Evolutionary conservation across 2,797 vertebrate genomes (phyloP).

Genomic region (Gymnoscopelus braueri): DNA sequence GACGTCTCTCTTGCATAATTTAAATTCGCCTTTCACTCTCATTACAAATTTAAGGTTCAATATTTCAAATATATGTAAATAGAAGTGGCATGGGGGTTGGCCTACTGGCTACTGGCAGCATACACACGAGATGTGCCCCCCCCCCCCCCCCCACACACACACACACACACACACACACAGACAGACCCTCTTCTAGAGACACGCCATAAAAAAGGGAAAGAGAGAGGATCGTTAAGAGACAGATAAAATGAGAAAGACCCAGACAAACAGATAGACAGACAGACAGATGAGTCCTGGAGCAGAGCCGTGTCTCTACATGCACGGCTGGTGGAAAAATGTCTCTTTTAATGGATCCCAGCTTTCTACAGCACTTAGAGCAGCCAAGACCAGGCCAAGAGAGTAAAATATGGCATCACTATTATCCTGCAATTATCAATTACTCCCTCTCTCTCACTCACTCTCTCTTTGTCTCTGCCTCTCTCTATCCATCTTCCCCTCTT

Average conservation of each 20-base stretch:
- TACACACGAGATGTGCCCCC: no score
- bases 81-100: no score
- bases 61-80: no score
- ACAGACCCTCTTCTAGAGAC: constrained; percentile 16
- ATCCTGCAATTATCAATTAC: constrained; percentile 71
- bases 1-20: no score
- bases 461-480: constrained; percentile 26
- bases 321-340: constrained; percentile 76
- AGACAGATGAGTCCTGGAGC: constrained; percentile 60
- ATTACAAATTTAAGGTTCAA: no score
- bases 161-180: constrained; percentile 26
- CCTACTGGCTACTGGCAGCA: no score
- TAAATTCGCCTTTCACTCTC: no score
- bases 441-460: constrained; percentile 20
- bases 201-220: not conserved
- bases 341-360: constrained; percentile 79
- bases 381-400: constrained; percentile 61
- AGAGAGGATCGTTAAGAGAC: not conserved
- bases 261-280: constrained; percentile 52
- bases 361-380: constrained; percentile 64
- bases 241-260: constrained; percentile 13
- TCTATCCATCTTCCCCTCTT: constrained; percentile 1
- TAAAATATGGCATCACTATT: constrained; percentile 73
- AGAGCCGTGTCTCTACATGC: constrained; percentile 73
- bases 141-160: no score